Conservation (phyloP, 1,140 invertebrate genomes). For the Scaptomyza graminum region DNA sequence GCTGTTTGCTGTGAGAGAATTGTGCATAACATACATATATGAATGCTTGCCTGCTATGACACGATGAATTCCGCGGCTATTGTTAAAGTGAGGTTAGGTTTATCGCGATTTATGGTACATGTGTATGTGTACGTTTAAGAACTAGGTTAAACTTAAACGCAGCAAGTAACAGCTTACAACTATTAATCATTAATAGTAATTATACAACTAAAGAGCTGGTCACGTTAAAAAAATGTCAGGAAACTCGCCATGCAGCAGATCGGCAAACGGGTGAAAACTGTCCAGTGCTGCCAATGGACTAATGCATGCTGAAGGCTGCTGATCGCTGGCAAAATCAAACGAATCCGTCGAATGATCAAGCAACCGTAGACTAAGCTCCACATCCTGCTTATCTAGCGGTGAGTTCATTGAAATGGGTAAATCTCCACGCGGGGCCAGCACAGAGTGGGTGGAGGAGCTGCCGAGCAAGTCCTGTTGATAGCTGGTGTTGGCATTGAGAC, state of each 20-base stretch:
- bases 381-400: constrained; percentile 62
- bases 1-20: constrained; percentile 37
- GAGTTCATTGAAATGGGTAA: constrained; percentile 57
- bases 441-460: constrained; percentile 16
- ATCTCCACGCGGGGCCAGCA: constrained; percentile 58
- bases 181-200: constrained; percentile 24
- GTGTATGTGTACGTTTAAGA: constrained; percentile 3
- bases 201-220: constrained; percentile 37
- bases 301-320: constrained; percentile 77
- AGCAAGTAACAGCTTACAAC: constrained; percentile 48
- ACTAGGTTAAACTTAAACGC: constrained; percentile 61
- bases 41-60: constrained; percentile 58
- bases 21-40: constrained; percentile 3
- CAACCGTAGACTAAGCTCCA: constrained; percentile 75
- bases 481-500: constrained; percentile 55
- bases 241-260: constrained; percentile 72
- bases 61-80: constrained; percentile 75
- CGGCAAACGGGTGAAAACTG: constrained; percentile 67
- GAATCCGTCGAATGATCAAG: constrained; percentile 74
- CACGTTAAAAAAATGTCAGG: constrained; percentile 78
- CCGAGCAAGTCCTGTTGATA: constrained; percentile 47
- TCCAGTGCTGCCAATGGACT: constrained; percentile 72
- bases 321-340: constrained; percentile 69
- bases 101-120: constrained; percentile 23
- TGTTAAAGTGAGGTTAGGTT: constrained; percentile 58